phyloP scores from a whole-genome alignment of 2,113 vertebrate genomes.

The Heliornis fulica region DNA sequence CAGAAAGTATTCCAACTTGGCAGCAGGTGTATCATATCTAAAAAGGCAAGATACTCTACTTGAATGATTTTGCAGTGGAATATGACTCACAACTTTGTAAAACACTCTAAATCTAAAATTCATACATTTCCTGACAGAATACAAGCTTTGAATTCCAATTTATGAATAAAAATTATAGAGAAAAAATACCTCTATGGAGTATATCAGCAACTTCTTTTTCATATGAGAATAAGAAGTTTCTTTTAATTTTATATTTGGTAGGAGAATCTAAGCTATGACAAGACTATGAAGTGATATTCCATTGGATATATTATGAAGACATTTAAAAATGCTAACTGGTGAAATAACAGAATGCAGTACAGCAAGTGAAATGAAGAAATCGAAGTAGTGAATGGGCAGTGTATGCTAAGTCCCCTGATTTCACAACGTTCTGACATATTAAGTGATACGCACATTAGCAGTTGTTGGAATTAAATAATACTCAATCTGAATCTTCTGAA shows the following conservation, averaged over 20 bases:
- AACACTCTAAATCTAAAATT: background rate
- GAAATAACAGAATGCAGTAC: background rate
- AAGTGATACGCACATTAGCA: background rate
- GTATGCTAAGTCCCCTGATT: background rate
- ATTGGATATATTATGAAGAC: background rate
- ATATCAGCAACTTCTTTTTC: background rate
- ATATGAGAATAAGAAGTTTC: background rate
- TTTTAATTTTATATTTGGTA: background rate
- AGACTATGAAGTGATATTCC: background rate
- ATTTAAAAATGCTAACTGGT: background rate
- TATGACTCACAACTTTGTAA: background rate
- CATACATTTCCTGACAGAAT: constrained; percentile 11
- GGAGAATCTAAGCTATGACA: background rate
- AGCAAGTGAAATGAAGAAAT: background rate
- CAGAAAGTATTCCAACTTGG: background rate
- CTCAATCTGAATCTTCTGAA: background rate
- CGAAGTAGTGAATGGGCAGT: background rate
- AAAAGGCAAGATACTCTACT: background rate
- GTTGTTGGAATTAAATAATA: background rate
- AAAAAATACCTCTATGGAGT: background rate
- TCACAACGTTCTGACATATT: background rate
- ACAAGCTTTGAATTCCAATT: background rate
- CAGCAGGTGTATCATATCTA: background rate
- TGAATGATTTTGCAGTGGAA: background rate
- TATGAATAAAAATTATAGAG: background rate